phyloP scores from a whole-genome alignment of 1,140 invertebrate genomes.

The Drosophila punjabiensis region DNA sequence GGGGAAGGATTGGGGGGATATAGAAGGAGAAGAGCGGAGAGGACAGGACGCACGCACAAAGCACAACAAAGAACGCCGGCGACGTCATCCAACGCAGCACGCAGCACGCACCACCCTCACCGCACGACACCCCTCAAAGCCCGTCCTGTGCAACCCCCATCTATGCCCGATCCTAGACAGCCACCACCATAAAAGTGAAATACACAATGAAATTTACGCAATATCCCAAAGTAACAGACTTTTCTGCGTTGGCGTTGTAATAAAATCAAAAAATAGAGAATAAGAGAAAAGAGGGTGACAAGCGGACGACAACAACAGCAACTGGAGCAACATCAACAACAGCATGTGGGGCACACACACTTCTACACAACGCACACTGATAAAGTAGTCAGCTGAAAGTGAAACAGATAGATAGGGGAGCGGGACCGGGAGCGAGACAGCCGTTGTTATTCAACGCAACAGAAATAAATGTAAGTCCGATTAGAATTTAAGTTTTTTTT shows the following conservation, averaged over 20 bases:
- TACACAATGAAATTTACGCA: conserved; percentile 84
- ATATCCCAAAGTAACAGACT: conserved; percentile 75
- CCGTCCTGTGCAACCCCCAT: conserved; percentile 33
- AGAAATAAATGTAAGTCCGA: conserved; percentile 71
- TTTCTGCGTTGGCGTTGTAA: conserved; percentile 75
- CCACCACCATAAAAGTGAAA: conserved; percentile 81
- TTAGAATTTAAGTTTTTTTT: conserved; percentile 70
- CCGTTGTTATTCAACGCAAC: conserved; percentile 40
- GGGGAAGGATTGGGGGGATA: not conserved
- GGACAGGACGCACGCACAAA: conserved; percentile 62
- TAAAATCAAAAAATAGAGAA: conserved; percentile 77
- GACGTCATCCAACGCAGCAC: conserved; percentile 61
- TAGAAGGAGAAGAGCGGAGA: not conserved
- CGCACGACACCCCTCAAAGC: conserved; percentile 9
- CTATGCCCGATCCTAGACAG: conserved; percentile 52
- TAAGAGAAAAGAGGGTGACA: conserved; percentile 73
- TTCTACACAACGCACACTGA: conserved; percentile 17
- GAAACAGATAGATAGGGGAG: conserved; percentile 39
- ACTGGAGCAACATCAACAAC: conserved; percentile 42
- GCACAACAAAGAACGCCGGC: conserved; percentile 72
- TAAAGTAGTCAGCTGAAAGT: conserved; percentile 76
- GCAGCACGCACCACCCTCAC: conserved; percentile 27
- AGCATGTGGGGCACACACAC: conserved; percentile 37
- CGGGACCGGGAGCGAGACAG: not conserved
- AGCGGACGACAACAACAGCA: conserved; percentile 65